A percentile compares a stretch with the other conserved stretches of the same genome.
Evolutionary conservation across 2,113 vertebrate species (phyloP).

Genomic region (Ciconia maguari): DNA sequence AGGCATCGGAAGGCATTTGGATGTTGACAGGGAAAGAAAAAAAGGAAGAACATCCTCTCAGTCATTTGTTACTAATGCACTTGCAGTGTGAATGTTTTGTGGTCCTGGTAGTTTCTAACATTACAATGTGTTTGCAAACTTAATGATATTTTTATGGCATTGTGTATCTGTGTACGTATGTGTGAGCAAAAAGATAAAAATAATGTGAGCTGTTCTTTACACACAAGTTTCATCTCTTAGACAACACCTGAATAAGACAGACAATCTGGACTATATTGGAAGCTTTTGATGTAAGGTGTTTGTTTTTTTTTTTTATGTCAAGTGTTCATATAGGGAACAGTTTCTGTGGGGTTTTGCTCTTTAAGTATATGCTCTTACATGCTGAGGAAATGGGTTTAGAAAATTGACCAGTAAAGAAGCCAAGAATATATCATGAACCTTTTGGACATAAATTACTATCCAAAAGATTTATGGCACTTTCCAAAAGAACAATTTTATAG

Average conservation of each 20-base stretch:
- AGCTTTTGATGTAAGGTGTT: neutral
- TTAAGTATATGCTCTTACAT: neutral
- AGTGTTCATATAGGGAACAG: neutral
- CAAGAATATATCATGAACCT: neutral
- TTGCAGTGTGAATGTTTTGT: neutral
- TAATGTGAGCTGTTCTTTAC: neutral
- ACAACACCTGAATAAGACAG: no score
- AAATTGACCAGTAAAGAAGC: neutral
- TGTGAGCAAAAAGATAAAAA: neutral
- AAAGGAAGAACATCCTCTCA: neutral
- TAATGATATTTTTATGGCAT: neutral
- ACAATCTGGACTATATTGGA: neutral
- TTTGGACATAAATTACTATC: neutral
- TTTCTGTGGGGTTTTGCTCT: neutral
- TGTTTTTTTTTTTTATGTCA: neutral
- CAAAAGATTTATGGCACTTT: neutral
- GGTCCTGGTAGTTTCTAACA: neutral
- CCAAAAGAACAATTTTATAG: neutral
- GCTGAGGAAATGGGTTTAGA: neutral
- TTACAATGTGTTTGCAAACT: neutral
- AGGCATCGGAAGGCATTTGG: neutral
- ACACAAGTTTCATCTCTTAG: neutral
- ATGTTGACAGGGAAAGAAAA: neutral
- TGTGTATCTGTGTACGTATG: neutral
- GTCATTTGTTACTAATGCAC: neutral